Percentiles rank a stretch among this genome's conserved stretches.
Conservation (phyloP, 1,140 invertebrate species). For the Chionoecetes opilio region DNA sequence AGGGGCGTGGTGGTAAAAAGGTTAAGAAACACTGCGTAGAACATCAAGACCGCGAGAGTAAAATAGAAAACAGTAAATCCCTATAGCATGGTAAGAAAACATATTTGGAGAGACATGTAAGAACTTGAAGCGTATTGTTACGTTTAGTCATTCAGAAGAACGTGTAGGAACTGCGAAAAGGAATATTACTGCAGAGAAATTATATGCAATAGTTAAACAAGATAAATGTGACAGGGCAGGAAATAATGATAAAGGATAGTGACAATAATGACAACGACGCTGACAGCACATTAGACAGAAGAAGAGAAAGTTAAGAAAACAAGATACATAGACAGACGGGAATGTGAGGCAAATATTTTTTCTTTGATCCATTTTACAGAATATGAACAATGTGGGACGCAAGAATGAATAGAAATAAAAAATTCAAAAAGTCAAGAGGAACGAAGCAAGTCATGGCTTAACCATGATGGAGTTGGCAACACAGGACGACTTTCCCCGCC, state of each 20-base stretch:
- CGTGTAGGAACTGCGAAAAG: background rate
- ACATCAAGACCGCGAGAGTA: too few relatives aligned
- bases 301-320: background rate
- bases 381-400: too few relatives aligned
- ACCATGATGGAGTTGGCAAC: background rate
- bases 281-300: background rate
- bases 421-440: background rate
- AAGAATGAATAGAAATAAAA: background rate
- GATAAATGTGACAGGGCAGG: background rate
- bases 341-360: background rate
- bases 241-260: background rate
- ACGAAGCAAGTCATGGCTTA: background rate
- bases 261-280: background rate
- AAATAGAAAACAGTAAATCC: too few relatives aligned
- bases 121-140: too few relatives aligned
- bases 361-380: background rate
- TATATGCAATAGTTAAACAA: background rate
- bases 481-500: background rate
- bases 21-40: too few relatives aligned
- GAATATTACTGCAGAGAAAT: background rate
- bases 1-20: too few relatives aligned
- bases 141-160: background rate
- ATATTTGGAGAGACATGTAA: too few relatives aligned
- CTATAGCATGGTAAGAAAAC: too few relatives aligned
- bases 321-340: background rate